Evolutionary conservation across 1,140 invertebrate genomes (phyloP), one percentile per base, ranked within the genome.

Genomic region (Ips typographus): DNA sequence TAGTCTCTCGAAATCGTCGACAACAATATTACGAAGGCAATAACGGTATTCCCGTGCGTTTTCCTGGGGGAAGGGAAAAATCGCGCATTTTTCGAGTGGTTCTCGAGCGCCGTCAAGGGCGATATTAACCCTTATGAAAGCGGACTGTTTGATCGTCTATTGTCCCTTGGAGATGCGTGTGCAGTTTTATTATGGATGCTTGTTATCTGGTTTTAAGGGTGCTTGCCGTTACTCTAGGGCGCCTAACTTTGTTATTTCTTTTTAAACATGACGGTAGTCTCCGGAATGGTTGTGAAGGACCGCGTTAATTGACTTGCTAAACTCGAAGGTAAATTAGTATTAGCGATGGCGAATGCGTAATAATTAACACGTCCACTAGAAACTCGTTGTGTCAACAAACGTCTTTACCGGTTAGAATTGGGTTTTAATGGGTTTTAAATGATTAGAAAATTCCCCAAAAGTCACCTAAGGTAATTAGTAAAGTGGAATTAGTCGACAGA

Each of bases 31-130:
- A 22, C 22, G 22, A 22, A 22, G 22, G 22, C 22, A 22, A 22
- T 22, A 22, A 22, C 22, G 22, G 22, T 22, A 22, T 22, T 22
- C 22, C 22, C 22, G 22, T 22, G 0, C 22, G 22, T 22, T 22
- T 22, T 22, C 22, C 22, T 22, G 22, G 22, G 22, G 22, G 22
- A 22, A 22, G 22, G 22, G 22, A 22, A 22, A 22, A 22, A 57
- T 57, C 36, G 36, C 40, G 55, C 55, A 57, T 57, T 57, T 57
- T 57, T 57, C 55, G 38, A 57, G 55, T 57, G 55, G 55, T 6
- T 57, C 37, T 39, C 55, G 55, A 57, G 55, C 39, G 55, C 39
- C 40, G 38, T 57, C 36, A 39, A 39, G 55, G 55, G 39, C 39
- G 55, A 39, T 57, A 57, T 57, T 57, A 57, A 57, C 55, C 40